Evolutionary conservation across 2,888 invertebrate genomes (phyloP), one percentile per base, ranked within the genome.

Genomic region (Villa cingulata): DNA sequence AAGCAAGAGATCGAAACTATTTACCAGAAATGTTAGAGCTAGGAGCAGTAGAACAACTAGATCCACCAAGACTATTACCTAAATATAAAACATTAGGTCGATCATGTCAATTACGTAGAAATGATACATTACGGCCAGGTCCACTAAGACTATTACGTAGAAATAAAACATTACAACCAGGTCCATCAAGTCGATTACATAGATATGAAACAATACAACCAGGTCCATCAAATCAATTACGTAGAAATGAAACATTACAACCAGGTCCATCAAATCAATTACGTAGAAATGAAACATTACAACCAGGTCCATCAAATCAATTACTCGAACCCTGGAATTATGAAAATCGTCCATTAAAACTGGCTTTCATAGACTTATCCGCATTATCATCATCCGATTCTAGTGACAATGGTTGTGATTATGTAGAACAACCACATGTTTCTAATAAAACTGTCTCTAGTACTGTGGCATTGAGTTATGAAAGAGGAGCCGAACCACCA

Each of bases 261-360:
- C 97, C 96, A 96, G 92, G 94, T 51, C 96, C 95, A 95, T 94
- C 92, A 50, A 91, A 91, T 59, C 90, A 89, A 62, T 94, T 94
- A 62, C 88, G 92, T 57, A 86, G 83, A 58, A 83, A 77, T 48
- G 60, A 72, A 42, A 71, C 70, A 51, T 74, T 72, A 45, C 72
- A 72, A 27, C 72, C 71, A 10, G 74, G 74, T 53, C 67, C 68
- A 2, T n/a, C n/a, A n/a, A n/a, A n/a, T n/a, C n/a, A n/a, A n/a
- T n/a, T n/a, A n/a, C n/a, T n/a, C n/a, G n/a, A n/a, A n/a, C n/a
- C n/a, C n/a, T n/a, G n/a, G n/a, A 74, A 75, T 53, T 74, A 76
- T 5, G 75, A 74, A 46, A 67, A 69, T 62, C 72, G 78, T 3
- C 78, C 78, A 41, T 76, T 78, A 70, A 78, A 78, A 69, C 72